These are phyloP conservation scores for Drosophila guanche DNA, from an alignment of 1,140 invertebrate species.

Conservation along the genomic window DNA sequence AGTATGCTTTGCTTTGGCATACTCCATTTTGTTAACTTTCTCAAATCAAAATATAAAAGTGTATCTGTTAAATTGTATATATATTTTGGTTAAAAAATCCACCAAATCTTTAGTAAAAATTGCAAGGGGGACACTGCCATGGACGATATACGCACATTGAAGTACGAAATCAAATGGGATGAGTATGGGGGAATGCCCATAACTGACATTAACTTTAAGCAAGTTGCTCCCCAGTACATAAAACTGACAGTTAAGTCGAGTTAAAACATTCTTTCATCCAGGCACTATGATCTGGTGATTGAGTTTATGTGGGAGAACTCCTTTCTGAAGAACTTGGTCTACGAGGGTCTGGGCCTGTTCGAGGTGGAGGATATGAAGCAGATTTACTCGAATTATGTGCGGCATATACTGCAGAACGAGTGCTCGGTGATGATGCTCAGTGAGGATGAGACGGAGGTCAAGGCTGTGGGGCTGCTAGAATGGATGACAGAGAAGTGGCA, in stretches of 20 bases:
- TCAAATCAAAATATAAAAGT: not conserved
- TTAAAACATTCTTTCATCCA: not conserved
- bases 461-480: conserved; percentile 58
- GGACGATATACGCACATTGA: conserved; percentile 43
- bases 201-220: conserved; percentile 63
- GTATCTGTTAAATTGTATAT: conserved; percentile 5
- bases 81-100: not conserved
- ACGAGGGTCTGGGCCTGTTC: conserved; percentile 47
- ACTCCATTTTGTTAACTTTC: not conserved
- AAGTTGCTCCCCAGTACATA: not conserved
- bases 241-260: not conserved
- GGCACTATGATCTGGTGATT: conserved; percentile 53
- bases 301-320: conserved; percentile 68
- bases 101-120: conserved; percentile 40
- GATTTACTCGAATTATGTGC: conserved; percentile 50
- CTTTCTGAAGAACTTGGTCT: conserved; percentile 49
- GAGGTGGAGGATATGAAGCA: conserved; percentile 46
- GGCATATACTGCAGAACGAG: conserved; percentile 59
- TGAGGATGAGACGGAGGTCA: conserved; percentile 51
- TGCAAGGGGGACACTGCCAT: conserved; percentile 16
- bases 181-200: conserved; percentile 42
- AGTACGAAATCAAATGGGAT: conserved; percentile 59
- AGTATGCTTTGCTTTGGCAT: conserved; percentile 27
- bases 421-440: conserved; percentile 70
- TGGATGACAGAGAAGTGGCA: conserved; percentile 75